Evolutionary conservation across 2,888 invertebrate species (phyloP).

Genomic region (Cyclophora albipunctata): DNA sequence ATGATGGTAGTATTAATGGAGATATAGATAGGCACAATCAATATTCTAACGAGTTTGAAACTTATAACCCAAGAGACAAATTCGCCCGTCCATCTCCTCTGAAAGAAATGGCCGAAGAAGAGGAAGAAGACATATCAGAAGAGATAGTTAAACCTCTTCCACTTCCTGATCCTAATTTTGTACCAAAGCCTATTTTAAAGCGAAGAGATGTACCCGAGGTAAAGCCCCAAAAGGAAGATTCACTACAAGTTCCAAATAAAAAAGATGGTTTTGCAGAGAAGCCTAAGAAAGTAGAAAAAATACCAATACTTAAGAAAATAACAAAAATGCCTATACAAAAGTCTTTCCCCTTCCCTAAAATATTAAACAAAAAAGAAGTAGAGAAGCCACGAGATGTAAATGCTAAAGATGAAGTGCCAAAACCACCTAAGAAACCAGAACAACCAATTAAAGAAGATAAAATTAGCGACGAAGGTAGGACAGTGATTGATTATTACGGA

Average conservation of each 20-base stretch:
- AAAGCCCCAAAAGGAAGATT: conserved; percentile 20
- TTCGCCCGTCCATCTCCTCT: conserved; percentile 35
- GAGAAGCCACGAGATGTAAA: conserved; percentile 31
- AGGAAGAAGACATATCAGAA: conserved; percentile 69
- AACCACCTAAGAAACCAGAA: conserved; percentile 31
- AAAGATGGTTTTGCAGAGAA: conserved; percentile 30
- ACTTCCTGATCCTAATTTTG: conserved; percentile 80
- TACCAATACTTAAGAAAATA: conserved; percentile 57
- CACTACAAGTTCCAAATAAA: conserved; percentile 25
- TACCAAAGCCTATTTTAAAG: conserved; percentile 88
- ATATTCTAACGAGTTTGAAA: conserved; percentile 75
- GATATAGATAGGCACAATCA: conserved; percentile 44
- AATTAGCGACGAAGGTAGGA: conserved; percentile 78
- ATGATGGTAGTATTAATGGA: conserved; percentile 55
- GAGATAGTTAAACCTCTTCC: conserved; percentile 77
- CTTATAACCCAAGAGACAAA: conserved; percentile 81
- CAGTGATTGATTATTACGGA: conserved; percentile 86
- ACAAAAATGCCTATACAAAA: conserved; percentile 58
- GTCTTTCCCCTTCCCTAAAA: conserved; percentile 52
- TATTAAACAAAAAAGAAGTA: conserved; percentile 52
- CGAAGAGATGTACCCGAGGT: conserved; percentile 54
- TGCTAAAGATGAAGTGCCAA: conserved; percentile 21
- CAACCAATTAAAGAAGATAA: conserved; percentile 36
- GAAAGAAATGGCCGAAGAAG: conserved; percentile 41
- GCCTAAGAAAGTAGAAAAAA: conserved; percentile 52